A percentile compares a stretch with the other conserved stretches of the same genome.
These are phyloP conservation scores for Chloropsis cyanopogon DNA, from an alignment of 2,113 vertebrate genomes.

Conservation along the genomic window DNA sequence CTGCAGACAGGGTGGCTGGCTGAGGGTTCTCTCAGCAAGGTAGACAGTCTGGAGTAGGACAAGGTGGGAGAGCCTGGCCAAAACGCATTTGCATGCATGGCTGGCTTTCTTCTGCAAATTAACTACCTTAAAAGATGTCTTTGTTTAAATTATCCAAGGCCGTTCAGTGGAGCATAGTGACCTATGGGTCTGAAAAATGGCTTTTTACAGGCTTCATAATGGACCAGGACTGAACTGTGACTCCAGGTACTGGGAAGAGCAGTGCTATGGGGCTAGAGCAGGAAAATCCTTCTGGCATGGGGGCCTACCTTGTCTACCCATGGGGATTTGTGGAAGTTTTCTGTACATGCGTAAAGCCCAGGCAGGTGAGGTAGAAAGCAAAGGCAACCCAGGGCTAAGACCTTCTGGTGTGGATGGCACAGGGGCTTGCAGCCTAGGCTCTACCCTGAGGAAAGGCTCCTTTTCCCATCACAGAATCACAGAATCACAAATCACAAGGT, in stretches of 20 bases:
- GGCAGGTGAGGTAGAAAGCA: neutral
- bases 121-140: neutral
- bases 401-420: neutral
- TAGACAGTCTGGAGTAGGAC: no score
- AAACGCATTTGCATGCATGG: neutral
- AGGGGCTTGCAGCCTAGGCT: neutral
- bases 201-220: neutral
- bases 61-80: neutral
- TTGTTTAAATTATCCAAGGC: neutral
- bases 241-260: neutral
- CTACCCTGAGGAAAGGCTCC: neutral
- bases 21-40: neutral
- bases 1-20: neutral
- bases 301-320: neutral
- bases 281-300: rapidly evolving
- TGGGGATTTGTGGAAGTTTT: neutral
- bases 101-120: neutral
- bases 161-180: neutral
- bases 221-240: no score
- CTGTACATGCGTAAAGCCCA: neutral
- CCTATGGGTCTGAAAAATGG: neutral
- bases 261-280: neutral
- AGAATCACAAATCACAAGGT: no score
- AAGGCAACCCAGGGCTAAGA: neutral
- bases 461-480: neutral